Base-by-base conservation (phyloP, 2,888 invertebrate species). In the Cosmorhoe ocellata region DNA sequence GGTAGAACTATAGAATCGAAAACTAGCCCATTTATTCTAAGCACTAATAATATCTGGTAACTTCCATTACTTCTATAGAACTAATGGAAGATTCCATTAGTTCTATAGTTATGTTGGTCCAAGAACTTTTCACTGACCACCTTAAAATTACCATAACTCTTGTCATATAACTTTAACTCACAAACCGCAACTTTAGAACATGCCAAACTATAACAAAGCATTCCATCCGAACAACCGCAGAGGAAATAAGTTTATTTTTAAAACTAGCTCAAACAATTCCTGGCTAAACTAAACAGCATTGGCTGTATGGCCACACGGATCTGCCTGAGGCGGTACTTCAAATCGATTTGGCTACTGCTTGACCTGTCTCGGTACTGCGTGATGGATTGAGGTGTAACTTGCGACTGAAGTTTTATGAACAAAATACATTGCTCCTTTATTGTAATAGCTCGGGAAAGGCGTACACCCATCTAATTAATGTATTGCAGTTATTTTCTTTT, bases 301-400 rank as follows among this genome's bases (percentile, higher is more conserved):
- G 73, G 69, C 66, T 33, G 44, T 40, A 65, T 61, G 52, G 66
- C 63, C 61, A 63, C 68, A 70, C 66, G 71, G 67, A 69, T 70
- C 68, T 59, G 67, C 72, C 54, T 53, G 48, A 56, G 71, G 74
- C 65, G 61, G 18, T 62, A 64, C 71, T 74, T 71, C 68, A 69
- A 69, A 76, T 79, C 76, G 78, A 79, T 79, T 79, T 77, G 74
- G 76, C 76, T 74, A 63, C 73, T 67, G 67, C 68, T 75, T 69
- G 70, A 70, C 73, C 73, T 62, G 64, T 38, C 69, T 37, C 39
- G 30, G 8, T 61, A 69, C 64, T 55, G 26, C 44, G 44, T 26
- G 14, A 26, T 24, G 11, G 42, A 42, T 42, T 32, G 56, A 37
- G 7, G 18, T 46, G 37, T 26, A 18, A 41, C 24, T 42, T 31